Evolutionary conservation across 2,888 invertebrate species (phyloP).

Genomic region (Branchellion lobata): DNA sequence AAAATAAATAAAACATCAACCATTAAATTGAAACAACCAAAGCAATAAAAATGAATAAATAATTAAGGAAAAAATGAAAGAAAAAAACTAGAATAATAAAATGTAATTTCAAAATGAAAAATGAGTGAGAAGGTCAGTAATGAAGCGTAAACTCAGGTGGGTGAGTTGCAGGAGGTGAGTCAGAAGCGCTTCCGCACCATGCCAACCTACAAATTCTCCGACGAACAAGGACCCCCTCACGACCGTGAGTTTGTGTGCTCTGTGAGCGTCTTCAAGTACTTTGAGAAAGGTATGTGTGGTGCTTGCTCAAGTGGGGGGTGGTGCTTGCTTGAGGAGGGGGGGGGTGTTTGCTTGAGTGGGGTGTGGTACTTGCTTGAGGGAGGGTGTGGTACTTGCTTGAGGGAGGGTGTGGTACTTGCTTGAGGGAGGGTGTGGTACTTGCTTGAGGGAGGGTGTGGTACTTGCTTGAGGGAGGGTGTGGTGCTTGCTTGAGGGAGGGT

Average conservation of each 20-base stretch:
- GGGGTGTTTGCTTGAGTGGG: neutral
- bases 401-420: neutral
- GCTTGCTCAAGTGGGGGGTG: neutral
- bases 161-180: slow-evolving; percentile 86
- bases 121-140: too few relatives aligned
- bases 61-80: too few relatives aligned
- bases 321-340: slow-evolving; percentile 6
- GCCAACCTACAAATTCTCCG: slow-evolving; percentile 84
- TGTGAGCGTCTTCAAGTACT: slow-evolving; percentile 81
- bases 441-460: neutral
- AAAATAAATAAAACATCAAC: too few relatives aligned
- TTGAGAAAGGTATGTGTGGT: slow-evolving; percentile 65
- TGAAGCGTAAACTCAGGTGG: too few relatives aligned
- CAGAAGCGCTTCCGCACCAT: slow-evolving; percentile 94
- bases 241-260: slow-evolving; percentile 89
- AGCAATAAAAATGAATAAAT: too few relatives aligned
- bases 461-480: neutral
- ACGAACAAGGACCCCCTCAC: slow-evolving; percentile 84
- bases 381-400: neutral
- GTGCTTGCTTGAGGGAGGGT: neutral
- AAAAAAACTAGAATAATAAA: too few relatives aligned
- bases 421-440: neutral
- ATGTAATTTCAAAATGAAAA: too few relatives aligned
- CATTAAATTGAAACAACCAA: too few relatives aligned
- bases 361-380: neutral